Evolutionary conservation across 2,888 invertebrate species (phyloP).

Genomic region (Trilocha varians): DNA sequence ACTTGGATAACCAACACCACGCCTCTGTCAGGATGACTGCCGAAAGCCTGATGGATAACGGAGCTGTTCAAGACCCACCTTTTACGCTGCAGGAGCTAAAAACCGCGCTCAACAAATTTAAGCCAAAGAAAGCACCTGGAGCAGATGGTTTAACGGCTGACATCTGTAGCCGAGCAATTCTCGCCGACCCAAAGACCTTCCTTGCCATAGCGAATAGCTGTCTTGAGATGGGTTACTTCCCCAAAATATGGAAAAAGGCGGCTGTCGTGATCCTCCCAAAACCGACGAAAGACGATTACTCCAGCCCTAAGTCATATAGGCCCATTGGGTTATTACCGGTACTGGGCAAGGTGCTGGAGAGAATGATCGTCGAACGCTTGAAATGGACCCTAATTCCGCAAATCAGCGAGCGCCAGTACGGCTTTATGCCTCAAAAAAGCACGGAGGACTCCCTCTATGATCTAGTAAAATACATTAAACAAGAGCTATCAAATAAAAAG

Average conservation of each 20-base stretch:
- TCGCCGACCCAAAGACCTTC: not conserved
- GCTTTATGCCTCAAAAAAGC: slow-evolving; percentile 3
- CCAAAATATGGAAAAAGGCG: slow-evolving; percentile 7
- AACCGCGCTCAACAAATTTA: not conserved
- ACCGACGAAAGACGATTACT: slow-evolving; percentile 4
- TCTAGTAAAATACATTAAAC: no score
- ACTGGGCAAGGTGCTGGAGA: slow-evolving; percentile 6
- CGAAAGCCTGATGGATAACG: not conserved
- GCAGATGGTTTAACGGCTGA: slow-evolving; percentile 14
- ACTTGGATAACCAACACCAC: not conserved
- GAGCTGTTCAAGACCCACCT: slow-evolving; percentile 6
- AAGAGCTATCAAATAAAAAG: no score
- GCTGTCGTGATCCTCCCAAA: slow-evolving; percentile 1
- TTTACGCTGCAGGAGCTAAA: slow-evolving; percentile 10
- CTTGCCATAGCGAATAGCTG: not conserved
- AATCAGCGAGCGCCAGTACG: slow-evolving; percentile 1
- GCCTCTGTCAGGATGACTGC: not conserved
- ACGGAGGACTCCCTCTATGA: no score
- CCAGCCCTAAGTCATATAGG: slow-evolving; percentile 3
- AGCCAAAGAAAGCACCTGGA: slow-evolving; percentile 15
- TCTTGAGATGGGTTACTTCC: slow-evolving; percentile 2
- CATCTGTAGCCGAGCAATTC: slow-evolving; percentile 7
- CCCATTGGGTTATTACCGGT: slow-evolving; percentile 7
- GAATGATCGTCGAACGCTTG: not conserved
- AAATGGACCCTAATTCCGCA: not conserved